phyloP scores from a whole-genome alignment of 2,888 invertebrate genomes.

The Cephus sareptanus region DNA sequence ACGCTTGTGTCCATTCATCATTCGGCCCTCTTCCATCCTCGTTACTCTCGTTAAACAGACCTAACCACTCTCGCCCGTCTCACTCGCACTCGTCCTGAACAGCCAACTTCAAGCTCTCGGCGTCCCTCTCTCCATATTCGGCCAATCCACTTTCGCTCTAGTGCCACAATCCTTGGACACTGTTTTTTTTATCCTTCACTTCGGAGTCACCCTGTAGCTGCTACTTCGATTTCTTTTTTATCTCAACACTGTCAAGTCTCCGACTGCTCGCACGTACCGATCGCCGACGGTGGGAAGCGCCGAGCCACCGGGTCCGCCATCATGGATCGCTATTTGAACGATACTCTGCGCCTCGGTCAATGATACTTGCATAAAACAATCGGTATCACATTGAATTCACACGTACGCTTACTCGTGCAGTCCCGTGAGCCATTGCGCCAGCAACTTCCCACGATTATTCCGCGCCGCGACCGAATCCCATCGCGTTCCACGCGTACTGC shows the following conservation, averaged over 20 bases:
- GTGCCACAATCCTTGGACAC: not conserved
- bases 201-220: not conserved
- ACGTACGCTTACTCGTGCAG: not conserved
- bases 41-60: not conserved
- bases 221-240: not conserved
- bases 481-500: not conserved
- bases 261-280: not conserved
- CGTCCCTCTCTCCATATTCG: not conserved
- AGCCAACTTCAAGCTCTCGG: not conserved
- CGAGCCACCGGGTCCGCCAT: not conserved
- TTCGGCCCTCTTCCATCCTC: not conserved
- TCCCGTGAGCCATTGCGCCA: not conserved
- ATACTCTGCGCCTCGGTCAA: not conserved
- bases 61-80: not conserved
- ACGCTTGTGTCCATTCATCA: conserved; percentile 16
- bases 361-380: not conserved
- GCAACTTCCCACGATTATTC: not conserved
- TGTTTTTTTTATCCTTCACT: not conserved
- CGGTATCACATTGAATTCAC: not conserved
- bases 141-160: not conserved
- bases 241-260: not conserved
- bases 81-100: not conserved
- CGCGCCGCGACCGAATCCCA: not conserved
- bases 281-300: not conserved
- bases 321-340: not conserved